These are phyloP conservation scores for Trematocara marginatum DNA, from an alignment of 2,113 vertebrate species.

Conservation along the genomic window DNA sequence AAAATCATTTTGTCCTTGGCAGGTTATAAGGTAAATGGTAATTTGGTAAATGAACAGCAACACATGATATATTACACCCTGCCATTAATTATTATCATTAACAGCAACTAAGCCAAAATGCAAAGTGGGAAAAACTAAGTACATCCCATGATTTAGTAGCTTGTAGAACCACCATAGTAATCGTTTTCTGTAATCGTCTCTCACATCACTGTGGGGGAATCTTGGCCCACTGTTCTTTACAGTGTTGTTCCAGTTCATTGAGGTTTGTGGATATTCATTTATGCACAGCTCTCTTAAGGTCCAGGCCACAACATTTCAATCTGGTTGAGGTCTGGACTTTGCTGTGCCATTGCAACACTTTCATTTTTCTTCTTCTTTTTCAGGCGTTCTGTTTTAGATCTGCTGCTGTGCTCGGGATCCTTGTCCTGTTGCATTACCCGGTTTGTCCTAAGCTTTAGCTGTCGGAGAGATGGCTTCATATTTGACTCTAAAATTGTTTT, in stretches of 20 bases:
- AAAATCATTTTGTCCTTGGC: neutral
- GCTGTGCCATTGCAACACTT: neutral
- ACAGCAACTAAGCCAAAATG: neutral
- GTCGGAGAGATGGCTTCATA: neutral
- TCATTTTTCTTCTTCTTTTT: neutral
- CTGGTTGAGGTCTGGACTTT: neutral
- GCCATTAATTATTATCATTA: neutral
- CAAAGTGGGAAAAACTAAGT: neutral
- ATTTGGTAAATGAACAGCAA: neutral
- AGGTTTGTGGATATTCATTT: neutral
- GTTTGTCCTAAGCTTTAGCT: neutral
- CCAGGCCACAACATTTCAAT: neutral
- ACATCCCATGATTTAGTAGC: neutral
- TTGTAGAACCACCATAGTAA: neutral
- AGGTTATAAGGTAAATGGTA: neutral
- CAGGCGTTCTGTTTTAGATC: neutral
- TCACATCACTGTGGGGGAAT: neutral
- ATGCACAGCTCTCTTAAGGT: neutral
- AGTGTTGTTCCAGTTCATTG: neutral
- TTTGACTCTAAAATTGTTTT: neutral
- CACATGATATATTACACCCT: neutral
- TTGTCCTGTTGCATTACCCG: neutral
- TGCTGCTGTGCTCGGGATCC: neutral
- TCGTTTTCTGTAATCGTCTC: neutral
- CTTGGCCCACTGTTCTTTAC: neutral